These are phyloP conservation scores for Spodoptera frugiperda DNA, from an alignment of 1,140 invertebrate species.

Conservation along the genomic window DNA sequence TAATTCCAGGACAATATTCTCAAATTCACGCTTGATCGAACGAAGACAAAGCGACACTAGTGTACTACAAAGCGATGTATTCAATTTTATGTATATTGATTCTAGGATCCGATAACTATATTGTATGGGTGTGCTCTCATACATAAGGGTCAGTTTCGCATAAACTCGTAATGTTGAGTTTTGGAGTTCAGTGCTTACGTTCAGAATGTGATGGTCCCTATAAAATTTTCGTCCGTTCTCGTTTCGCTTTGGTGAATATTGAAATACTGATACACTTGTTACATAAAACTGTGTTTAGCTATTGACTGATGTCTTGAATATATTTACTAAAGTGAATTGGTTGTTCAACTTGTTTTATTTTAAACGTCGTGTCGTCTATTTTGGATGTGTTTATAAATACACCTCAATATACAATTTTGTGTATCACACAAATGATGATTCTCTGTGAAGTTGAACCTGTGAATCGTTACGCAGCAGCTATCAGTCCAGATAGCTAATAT, in stretches of 20 bases:
- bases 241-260: not conserved
- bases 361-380: too few relatives aligned
- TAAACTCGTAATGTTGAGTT: conserved; percentile 10
- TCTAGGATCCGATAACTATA: conserved; percentile 7
- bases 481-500: too few relatives aligned
- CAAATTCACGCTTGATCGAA: not conserved
- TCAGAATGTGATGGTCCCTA: not conserved
- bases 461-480: too few relatives aligned
- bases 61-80: not conserved
- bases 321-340: too few relatives aligned
- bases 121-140: not conserved
- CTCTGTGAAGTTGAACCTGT: too few relatives aligned
- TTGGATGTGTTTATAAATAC: too few relatives aligned
- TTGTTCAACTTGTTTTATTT: too few relatives aligned
- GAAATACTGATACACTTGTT: too few relatives aligned
- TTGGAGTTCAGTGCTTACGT: not conserved
- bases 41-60: conserved; percentile 2
- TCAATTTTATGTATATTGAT: conserved; percentile 9
- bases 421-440: too few relatives aligned
- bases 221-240: not conserved
- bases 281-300: too few relatives aligned
- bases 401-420: too few relatives aligned
- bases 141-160: conserved; percentile 5
- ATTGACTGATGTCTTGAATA: too few relatives aligned
- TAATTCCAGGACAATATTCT: conserved; percentile 9